Percentiles rank a stretch among this genome's conserved stretches.
These are phyloP conservation scores for Artibeus jamaicensis DNA, from an alignment of 2,797 vertebrate genomes.

Conservation along the genomic window DNA sequence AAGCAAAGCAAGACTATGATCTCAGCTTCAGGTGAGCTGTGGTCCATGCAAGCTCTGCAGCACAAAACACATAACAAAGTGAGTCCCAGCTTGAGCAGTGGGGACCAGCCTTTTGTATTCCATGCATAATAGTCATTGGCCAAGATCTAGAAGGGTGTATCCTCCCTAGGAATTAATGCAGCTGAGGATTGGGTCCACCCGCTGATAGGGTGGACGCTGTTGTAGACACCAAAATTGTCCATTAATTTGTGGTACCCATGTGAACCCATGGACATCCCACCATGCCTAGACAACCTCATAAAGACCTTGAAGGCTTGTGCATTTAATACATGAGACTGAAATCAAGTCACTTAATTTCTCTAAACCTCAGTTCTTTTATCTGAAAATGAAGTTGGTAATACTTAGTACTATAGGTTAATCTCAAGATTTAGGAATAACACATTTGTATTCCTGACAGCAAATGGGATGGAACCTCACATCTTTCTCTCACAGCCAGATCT, in stretches of 20 bases:
- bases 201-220: neutral
- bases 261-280: too few relatives aligned
- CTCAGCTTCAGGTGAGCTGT: neutral
- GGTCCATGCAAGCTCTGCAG: neutral
- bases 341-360: neutral
- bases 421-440: neutral
- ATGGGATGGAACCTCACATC: neutral
- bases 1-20: neutral
- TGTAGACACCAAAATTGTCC: neutral
- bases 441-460: neutral
- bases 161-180: neutral
- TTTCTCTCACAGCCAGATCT: neutral
- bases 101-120: neutral
- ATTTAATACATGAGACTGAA: neutral
- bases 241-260: too few relatives aligned
- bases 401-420: neutral
- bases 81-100: neutral
- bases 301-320: neutral
- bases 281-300: neutral
- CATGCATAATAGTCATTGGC: neutral
- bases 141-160: neutral
- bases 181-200: neutral
- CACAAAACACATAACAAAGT: neutral
- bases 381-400: neutral
- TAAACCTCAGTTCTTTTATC: neutral